phyloP scores from a whole-genome alignment of 30 jellyfish, hydroid and myxozoan species.

The Aurelia aurita region DNA sequence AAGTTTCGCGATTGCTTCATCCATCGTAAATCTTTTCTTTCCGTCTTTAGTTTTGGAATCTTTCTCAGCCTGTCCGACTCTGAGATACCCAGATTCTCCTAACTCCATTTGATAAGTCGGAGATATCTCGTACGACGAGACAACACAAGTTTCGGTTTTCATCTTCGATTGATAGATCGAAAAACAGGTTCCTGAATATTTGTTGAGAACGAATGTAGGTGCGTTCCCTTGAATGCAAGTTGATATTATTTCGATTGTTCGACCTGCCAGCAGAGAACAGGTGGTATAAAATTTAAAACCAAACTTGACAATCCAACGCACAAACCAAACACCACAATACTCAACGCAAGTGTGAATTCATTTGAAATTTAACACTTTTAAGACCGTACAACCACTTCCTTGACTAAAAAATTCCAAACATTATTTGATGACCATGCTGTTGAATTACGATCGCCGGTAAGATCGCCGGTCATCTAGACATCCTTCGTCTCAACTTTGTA shows the following conservation, averaged over 20 bases:
- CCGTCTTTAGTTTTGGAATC: not conserved
- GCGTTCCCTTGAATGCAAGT: not conserved
- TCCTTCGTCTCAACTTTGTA: too few species aligned
- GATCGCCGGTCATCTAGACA: not conserved
- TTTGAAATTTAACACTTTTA: not conserved
- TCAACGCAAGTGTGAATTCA: conserved; percentile 7
- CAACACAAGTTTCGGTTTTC: conserved; percentile 37
- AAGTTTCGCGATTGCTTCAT: conserved; percentile 40
- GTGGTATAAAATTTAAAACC: not conserved
- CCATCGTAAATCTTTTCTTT: conserved; percentile 39
- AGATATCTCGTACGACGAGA: conserved; percentile 47
- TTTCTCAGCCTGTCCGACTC: not conserved
- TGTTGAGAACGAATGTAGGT: too few species aligned
- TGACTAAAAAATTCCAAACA: not conserved
- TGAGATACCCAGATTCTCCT: not conserved
- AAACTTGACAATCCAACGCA: too few species aligned
- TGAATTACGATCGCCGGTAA: not conserved
- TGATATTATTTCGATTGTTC: not conserved
- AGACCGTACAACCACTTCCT: not conserved
- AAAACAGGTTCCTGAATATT: too few species aligned
- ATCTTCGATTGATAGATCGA: not conserved
- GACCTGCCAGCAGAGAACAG: conserved; percentile 13
- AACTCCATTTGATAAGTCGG: conserved; percentile 9
- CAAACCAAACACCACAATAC: too few species aligned
- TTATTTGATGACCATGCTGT: not conserved